A percentile compares a stretch with the other conserved stretches of the same genome.
Evolutionary conservation across 2,113 vertebrate genomes (phyloP).

Genomic region (Phrynosoma platyrhinos): DNA sequence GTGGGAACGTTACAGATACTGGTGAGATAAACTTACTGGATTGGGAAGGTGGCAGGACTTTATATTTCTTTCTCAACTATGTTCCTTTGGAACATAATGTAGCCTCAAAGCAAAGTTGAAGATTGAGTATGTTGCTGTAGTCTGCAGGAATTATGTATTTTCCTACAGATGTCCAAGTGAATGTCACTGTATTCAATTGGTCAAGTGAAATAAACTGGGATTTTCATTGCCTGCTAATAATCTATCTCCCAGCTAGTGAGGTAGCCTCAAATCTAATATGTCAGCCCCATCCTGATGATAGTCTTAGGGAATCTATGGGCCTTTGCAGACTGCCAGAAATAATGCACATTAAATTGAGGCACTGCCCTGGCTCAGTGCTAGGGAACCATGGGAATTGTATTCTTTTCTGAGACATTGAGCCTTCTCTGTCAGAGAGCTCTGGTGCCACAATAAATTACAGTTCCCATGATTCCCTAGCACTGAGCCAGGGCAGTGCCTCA

Average conservation of each 20-base stretch:
- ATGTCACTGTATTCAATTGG: background rate
- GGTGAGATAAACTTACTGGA: too few relatives aligned
- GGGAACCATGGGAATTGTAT: too few relatives aligned
- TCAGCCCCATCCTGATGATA: background rate
- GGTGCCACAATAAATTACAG: too few relatives aligned
- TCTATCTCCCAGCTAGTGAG: background rate
- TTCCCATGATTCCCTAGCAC: too few relatives aligned
- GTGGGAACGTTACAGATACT: too few relatives aligned
- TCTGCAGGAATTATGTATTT: background rate
- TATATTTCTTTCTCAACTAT: background rate
- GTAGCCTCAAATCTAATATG: background rate
- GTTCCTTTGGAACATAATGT: background rate
- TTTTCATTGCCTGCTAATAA: background rate
- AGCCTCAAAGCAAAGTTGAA: background rate
- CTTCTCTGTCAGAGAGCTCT: too few relatives aligned
- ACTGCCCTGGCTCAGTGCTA: too few relatives aligned
- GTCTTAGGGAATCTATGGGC: background rate
- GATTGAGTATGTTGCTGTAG: background rate
- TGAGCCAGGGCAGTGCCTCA: too few relatives aligned
- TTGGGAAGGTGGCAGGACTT: too few relatives aligned
- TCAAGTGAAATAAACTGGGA: background rate
- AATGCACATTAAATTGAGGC: too few relatives aligned
- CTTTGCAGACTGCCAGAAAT: too few relatives aligned
- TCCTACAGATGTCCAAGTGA: background rate
- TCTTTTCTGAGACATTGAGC: too few relatives aligned